Evolutionary conservation across 2,888 invertebrate genomes (phyloP), one percentile per base, ranked within the genome.

Genomic region (Apamea crenata): DNA sequence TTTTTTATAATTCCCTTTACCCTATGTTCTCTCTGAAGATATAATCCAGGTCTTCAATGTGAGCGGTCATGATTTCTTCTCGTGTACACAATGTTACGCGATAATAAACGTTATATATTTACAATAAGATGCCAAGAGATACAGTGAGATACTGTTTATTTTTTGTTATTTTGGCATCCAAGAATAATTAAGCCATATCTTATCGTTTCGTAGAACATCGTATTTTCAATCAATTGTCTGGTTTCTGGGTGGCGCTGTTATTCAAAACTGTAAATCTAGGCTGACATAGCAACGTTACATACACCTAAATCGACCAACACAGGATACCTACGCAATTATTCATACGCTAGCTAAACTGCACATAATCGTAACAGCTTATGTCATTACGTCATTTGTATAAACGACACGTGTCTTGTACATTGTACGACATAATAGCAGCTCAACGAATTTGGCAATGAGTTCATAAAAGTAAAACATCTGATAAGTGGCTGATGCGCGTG

Each of bases 381-480:
- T 36, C 40, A 80, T 86, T 80, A 82, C 77, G 85, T 84, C 79
- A 76, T 50, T 66, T 32, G 84, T 68, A 74, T 70, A 83, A 74
- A 66, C 66, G 6, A 78, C 87, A 83, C 78, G 78, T 83, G 87
- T 44, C 69, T 21, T 53, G 59, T 29, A 18, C 74, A 74, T n/a
- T 53, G 59, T 29, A 29, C 67, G 74, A 80, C 83, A 82, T 76
- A 78, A 76, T 63, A 77, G 65, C 72, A 70, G 53, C 66, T 80
- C 77, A 81, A 89, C 87, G 69, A 86, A 86, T 90, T 89, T 87
- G 90, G 88, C 90, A 89, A 89, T 90, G 88, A 86, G 74, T 82
- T 81, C 77, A 77, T 71, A 82, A 69, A 81, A 75, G 79, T 81
- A 82, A 66, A 80, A 81, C 79, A 81, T 85, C 82, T 84, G 87